Conservation (phyloP, 2,888 invertebrate species). For the Sesamia inferens region DNA sequence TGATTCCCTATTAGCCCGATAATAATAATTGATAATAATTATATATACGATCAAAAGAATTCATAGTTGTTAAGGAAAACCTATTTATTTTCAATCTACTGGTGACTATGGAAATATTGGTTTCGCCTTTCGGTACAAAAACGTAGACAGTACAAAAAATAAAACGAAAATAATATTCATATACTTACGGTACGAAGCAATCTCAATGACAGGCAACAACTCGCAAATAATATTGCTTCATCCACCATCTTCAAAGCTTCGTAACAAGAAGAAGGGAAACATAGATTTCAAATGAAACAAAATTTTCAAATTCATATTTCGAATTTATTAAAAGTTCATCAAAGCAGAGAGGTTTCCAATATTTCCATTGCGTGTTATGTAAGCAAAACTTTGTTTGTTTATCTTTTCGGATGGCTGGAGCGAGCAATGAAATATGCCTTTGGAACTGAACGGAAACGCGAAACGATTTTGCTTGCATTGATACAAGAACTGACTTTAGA, state of each 20-base stretch:
- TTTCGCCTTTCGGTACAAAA: neutral
- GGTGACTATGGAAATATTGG: slow-evolving; percentile 1
- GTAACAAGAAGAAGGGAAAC: slow-evolving; percentile 30
- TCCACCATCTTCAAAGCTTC: slow-evolving; percentile 36
- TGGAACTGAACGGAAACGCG: slow-evolving; percentile 15
- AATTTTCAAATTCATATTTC: slow-evolving; percentile 45
- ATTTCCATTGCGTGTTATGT: slow-evolving; percentile 34
- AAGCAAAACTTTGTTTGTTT: slow-evolving; percentile 37
- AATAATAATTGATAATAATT: no score
- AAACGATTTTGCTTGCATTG: slow-evolving; percentile 8
- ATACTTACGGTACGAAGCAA: neutral
- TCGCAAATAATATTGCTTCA: slow-evolving; percentile 12
- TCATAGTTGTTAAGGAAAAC: neutral
- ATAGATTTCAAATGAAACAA: slow-evolving; percentile 41
- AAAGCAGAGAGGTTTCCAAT: slow-evolving; percentile 39
- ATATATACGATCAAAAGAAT: neutral
- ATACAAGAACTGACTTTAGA: neutral
- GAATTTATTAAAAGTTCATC: slow-evolving; percentile 52
- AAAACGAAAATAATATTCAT: slow-evolving; percentile 27
- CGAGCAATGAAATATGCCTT: slow-evolving; percentile 27
- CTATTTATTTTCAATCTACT: neutral
- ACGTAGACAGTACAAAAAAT: slow-evolving; percentile 13
- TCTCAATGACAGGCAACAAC: slow-evolving; percentile 29
- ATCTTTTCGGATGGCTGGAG: slow-evolving; percentile 16
- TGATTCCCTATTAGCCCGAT: no score